Evolutionary conservation across 37 sponge, comb jelly and placozoan species (phyloP), one percentile per base, ranked within the genome.

Genomic region (Diacarnus erythraeanus): DNA sequence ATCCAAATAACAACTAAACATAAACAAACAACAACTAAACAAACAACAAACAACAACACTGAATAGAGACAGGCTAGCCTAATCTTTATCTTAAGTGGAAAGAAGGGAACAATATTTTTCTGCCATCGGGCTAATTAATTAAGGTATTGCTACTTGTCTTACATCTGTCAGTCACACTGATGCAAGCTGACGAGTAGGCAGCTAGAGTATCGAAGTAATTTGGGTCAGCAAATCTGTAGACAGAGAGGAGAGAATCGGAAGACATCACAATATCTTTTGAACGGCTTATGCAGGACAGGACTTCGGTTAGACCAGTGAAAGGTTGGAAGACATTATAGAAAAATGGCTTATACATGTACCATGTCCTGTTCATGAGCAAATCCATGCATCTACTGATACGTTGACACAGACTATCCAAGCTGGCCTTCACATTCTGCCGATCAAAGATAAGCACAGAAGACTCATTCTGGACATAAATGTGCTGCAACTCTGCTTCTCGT

Each of bases 191-290:
- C 0, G 88, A 76, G 59, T 81, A 87, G n/a, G 68, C 70, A 8
- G 58, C 59, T 33, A 87, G 77, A 2, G 78, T 81, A 17, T 76
- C 61, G 20, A 59, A 71, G 82, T 69, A 76, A 26, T 75, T 20
- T 43, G 36, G 26, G 51, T 81, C 42, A 35, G 54, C 59, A 3
- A 36, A 15, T 3, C 44, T 59, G 67, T 54, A 73, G 68, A 64
- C 34, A 26, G 67, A 38, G 67, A 40, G 27, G 27, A 85, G 31
- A 31, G 66, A 18, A 21, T 71, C 41, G 15, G 71, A 35, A 4
- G 72, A 59, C 44, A 43, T 76, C 23, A 77, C 35, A 18, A 77
- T 23, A 42, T 76, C 69, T 2, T 57, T 21, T 20, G 33, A 57
- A 1, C 17, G 26, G 18, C 31, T 57, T 2, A 87, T 3, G 0